Evolutionary conservation across 2,113 vertebrate genomes (phyloP).

Genomic region (Pampusana beccarii): DNA sequence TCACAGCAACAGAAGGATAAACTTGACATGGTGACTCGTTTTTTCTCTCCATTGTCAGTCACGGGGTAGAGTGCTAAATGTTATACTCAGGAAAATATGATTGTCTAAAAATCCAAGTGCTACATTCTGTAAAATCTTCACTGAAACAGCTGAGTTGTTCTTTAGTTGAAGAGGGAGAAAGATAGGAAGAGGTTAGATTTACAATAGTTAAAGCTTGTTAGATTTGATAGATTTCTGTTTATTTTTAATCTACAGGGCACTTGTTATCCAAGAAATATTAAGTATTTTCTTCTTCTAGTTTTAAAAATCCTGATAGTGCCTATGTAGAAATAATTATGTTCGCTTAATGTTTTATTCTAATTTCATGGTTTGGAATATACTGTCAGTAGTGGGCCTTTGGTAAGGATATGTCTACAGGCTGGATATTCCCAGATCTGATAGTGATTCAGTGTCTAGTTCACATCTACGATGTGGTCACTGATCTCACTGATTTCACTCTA

Average conservation of each 20-base stretch:
- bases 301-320: not conserved
- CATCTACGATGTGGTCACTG: not conserved
- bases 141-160: not conserved
- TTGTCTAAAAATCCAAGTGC: not conserved
- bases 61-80: not conserved
- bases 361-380: not conserved
- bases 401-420: not conserved
- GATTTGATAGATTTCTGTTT: not conserved
- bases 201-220: not conserved
- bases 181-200: not conserved
- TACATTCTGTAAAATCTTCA: not conserved
- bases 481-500: not conserved
- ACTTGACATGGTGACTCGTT: not conserved
- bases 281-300: not conserved
- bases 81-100: not conserved
- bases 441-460: not conserved
- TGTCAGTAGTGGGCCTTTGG: not conserved
- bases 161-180: not conserved
- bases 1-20: not conserved
- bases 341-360: not conserved
- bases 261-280: not conserved
- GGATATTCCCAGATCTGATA: not conserved
- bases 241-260: not conserved
- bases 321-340: not conserved
- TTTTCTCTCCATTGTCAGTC: not conserved